These are phyloP conservation scores for Apostichopus californicus DNA, from an alignment of 35 echinoderm and acorn worm species.

Conservation along the genomic window DNA sequence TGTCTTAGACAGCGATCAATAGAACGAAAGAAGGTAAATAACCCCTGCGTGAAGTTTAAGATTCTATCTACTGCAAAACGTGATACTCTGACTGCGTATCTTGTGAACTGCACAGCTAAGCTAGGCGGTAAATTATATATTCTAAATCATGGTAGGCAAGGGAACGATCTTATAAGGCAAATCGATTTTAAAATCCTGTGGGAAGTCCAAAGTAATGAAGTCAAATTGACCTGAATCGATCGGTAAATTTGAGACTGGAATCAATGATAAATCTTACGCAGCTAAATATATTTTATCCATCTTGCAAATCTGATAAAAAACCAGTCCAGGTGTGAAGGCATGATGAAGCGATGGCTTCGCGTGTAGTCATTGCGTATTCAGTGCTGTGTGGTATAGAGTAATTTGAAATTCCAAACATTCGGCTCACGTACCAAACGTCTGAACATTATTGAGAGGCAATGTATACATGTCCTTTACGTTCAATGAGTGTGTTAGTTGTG, in stretches of 20 bases:
- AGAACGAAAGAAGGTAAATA: not conserved
- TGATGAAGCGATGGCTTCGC: not conserved
- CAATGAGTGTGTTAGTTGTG: too few relatives aligned
- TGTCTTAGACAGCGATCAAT: too few relatives aligned
- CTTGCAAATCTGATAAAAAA: slow-evolving; percentile 8
- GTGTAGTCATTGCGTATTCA: too few relatives aligned
- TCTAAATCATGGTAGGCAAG: slow-evolving; percentile 32
- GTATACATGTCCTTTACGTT: too few relatives aligned
- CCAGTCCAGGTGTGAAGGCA: not conserved
- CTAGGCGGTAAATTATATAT: slow-evolving; percentile 31
- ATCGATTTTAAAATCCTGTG: slow-evolving; percentile 36
- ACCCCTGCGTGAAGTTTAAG: not conserved
- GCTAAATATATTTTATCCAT: slow-evolving; percentile 47
- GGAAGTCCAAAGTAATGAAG: slow-evolving; percentile 40
- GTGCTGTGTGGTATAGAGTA: too few relatives aligned
- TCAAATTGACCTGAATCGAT: slow-evolving; percentile 53
- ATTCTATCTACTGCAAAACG: not conserved
- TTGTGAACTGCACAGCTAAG: not conserved
- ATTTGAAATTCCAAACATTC: too few relatives aligned
- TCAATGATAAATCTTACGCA: slow-evolving; percentile 36
- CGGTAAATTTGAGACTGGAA: slow-evolving; percentile 46
- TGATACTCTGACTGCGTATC: not conserved
- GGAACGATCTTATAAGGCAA: slow-evolving; percentile 19
- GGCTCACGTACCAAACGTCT: too few relatives aligned
- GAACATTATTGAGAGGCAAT: too few relatives aligned